A percentile compares a stretch with the other conserved stretches of the same genome.
Conservation (phyloP, 2,113 vertebrate genomes). For the Daphoenositta chrysoptera region DNA sequence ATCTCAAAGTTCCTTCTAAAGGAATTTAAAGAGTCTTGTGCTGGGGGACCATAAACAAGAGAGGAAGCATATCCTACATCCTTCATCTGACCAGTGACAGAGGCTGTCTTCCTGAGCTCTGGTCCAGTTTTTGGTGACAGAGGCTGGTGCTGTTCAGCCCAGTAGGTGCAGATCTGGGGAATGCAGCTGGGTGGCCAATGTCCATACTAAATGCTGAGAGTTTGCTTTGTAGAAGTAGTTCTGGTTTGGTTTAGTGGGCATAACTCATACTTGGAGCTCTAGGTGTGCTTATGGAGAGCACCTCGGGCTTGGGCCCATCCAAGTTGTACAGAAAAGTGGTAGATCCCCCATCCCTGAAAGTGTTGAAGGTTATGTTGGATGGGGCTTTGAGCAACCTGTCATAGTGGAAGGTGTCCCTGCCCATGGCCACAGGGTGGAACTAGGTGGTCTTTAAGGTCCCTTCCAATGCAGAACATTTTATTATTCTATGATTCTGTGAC, state of each 20-base stretch:
- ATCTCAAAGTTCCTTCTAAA: background rate
- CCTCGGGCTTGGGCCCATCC: background rate
- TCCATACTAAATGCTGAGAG: background rate
- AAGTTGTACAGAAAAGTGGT: background rate
- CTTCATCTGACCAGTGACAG: background rate
- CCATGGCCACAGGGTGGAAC: no score
- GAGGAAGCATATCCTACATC: background rate
- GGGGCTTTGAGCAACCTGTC: background rate
- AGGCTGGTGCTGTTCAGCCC: background rate
- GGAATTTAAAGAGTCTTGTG: background rate
- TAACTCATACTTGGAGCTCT: background rate
- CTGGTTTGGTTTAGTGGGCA: background rate
- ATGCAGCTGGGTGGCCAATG: background rate
- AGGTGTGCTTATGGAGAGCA: background rate
- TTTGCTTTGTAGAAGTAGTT: background rate
- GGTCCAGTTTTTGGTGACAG: background rate
- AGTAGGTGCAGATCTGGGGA: background rate
- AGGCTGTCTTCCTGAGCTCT: background rate
- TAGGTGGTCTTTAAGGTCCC: background rate
- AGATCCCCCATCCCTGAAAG: background rate
- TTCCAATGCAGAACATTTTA: background rate
- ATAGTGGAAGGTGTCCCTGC: background rate
- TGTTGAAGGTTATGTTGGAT: accelerated
- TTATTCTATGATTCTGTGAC: background rate
- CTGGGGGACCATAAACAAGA: background rate